Conservation (phyloP, 2,113 vertebrate genomes). For the Hyaena hyaena region DNA sequence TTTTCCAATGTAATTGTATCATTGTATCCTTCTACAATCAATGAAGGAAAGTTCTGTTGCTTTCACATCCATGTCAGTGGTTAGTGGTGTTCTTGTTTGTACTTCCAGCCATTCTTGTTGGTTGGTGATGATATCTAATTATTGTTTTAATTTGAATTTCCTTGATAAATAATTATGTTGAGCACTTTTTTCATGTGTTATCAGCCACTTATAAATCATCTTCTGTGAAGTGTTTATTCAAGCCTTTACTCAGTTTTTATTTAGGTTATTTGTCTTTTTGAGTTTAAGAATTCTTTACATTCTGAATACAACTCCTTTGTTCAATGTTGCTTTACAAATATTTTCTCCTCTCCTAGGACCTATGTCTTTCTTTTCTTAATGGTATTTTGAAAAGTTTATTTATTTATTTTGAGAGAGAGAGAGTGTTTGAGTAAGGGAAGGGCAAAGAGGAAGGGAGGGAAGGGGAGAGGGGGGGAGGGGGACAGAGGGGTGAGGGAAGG, state of each 20-base stretch:
- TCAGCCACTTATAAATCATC: neutral
- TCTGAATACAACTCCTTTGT: neutral
- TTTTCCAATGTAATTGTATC: neutral
- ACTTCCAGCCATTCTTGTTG: neutral
- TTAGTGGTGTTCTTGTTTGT: neutral
- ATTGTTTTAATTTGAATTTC: constrained; percentile 5
- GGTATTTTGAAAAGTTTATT: neutral
- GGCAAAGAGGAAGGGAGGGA: too few species aligned
- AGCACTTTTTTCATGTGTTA: neutral
- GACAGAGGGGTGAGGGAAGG: too few species aligned
- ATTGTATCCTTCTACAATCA: neutral
- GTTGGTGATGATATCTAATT: neutral
- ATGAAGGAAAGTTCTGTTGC: neutral
- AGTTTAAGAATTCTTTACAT: neutral
- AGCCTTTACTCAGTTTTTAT: neutral
- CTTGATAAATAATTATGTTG: neutral
- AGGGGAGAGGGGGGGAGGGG: too few species aligned
- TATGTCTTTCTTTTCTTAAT: neutral
- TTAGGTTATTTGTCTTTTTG: constrained; percentile 17
- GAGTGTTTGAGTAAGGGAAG: too few species aligned
- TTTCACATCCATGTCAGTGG: neutral
- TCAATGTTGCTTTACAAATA: neutral
- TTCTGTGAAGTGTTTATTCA: neutral
- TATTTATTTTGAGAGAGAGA: too few species aligned
- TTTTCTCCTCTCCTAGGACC: neutral